Percentiles rank a stretch among this genome's conserved stretches.
These are phyloP conservation scores for Pachypeltis micranthus DNA, from an alignment of 1,140 invertebrate species.

Conservation along the genomic window DNA sequence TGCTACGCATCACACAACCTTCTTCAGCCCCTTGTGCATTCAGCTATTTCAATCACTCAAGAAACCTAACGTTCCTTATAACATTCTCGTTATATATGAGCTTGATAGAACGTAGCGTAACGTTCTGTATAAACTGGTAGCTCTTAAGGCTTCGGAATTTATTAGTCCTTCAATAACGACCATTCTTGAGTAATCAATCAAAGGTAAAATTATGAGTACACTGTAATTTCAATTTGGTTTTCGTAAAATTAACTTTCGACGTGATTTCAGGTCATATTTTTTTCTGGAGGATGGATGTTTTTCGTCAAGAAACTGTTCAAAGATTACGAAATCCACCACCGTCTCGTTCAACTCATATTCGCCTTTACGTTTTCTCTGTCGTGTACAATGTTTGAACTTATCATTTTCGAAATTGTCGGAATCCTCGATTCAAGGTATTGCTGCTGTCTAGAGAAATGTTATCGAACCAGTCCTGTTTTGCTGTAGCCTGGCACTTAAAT, in stretches of 20 bases:
- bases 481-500: too few species aligned
- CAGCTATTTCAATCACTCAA: too few species aligned
- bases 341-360: conserved; percentile 89
- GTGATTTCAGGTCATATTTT: conserved; percentile 83
- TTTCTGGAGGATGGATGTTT: conserved; percentile 94
- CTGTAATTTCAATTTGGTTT: conserved; percentile 23
- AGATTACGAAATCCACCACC: conserved; percentile 96
- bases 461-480: too few species aligned
- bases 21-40: too few species aligned
- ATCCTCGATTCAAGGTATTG: conserved; percentile 72
- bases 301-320: conserved; percentile 96
- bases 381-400: conserved; percentile 98
- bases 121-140: too few species aligned
- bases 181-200: conserved; percentile 9
- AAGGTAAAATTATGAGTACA: conserved; percentile 12
- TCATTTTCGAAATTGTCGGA: conserved; percentile 98
- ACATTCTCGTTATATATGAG: too few species aligned
- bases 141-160: too few species aligned
- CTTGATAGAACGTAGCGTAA: too few species aligned
- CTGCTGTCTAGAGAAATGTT: too few species aligned
- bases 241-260: too few species aligned
- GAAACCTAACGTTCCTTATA: too few species aligned
- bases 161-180: background rate
- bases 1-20: too few species aligned
- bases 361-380: conserved; percentile 93